A percentile compares a stretch with the other conserved stretches of the same genome.
Conservation (phyloP, 2,113 vertebrate genomes). For the Paracyprichromis sp. region DNA sequence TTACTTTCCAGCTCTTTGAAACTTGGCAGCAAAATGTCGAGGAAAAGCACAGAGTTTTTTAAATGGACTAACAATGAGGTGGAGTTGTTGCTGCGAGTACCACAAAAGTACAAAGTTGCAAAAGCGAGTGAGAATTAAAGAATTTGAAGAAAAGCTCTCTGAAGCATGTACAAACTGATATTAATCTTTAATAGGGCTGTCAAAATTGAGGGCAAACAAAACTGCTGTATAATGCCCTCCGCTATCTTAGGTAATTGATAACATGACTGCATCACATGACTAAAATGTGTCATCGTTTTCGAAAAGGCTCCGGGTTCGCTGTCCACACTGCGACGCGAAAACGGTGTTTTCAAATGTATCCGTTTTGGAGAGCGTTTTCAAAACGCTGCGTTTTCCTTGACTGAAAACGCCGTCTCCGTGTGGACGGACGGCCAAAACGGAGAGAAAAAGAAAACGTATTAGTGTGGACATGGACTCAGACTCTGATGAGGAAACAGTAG, state of each 20-base stretch:
- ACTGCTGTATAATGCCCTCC: background rate
- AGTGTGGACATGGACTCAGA: background rate
- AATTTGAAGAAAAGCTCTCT: background rate
- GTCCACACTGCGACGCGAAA: accelerated
- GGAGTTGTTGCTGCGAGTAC: background rate
- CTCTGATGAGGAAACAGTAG: background rate
- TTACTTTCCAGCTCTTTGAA: background rate
- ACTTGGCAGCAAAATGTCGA: background rate
- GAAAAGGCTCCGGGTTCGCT: background rate
- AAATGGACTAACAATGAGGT: background rate
- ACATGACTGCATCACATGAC: background rate
- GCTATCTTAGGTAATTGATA: background rate
- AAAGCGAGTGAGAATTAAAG: background rate
- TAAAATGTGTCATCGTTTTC: background rate
- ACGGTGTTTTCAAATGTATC: background rate
- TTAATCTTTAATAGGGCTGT: background rate
- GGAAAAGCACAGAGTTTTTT: accelerated
- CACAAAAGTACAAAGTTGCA: background rate
- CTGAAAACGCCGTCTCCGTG: background rate
- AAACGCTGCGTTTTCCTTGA: background rate
- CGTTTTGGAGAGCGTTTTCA: background rate
- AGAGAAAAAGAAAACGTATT: background rate
- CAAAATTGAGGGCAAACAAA: background rate
- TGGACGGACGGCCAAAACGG: accelerated
- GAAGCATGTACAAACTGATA: background rate